A percentile compares a stretch with the other conserved stretches of the same genome.
Evolutionary conservation across 64 coral and sea anemone genomes (phyloP).

Genomic region (Stylophora pistillata): DNA sequence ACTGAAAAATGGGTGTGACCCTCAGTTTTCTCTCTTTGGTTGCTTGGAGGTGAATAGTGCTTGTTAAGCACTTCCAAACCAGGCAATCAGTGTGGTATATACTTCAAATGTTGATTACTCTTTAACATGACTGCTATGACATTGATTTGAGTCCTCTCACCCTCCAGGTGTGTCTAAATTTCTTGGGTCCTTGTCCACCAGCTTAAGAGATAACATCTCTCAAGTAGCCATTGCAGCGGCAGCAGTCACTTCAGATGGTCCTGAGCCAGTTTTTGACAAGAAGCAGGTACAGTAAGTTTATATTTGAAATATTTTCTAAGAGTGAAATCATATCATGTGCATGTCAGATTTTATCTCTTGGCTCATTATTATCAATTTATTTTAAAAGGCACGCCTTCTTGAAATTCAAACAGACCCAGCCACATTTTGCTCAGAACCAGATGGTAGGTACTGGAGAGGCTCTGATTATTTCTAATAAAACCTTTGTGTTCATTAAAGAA

Average conservation of each 20-base stretch:
- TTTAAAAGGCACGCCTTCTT: slow-evolving; percentile 77
- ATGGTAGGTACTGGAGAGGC: slow-evolving; percentile 45
- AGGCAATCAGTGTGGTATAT: no score
- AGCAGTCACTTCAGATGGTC: slow-evolving; percentile 29
- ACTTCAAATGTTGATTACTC: not conserved
- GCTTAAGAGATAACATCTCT: slow-evolving; percentile 77
- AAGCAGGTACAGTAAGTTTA: slow-evolving; percentile 50
- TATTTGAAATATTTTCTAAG: not conserved
- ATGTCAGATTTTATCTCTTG: not conserved
- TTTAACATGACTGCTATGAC: not conserved
- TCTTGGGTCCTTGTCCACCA: slow-evolving; percentile 75
- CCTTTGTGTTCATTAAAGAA: no score
- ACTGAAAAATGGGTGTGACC: no score
- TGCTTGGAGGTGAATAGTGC: not conserved
- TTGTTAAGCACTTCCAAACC: no score
- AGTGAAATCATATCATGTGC: not conserved
- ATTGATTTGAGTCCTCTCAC: not conserved
- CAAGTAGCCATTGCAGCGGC: slow-evolving; percentile 60
- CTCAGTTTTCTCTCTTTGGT: no score
- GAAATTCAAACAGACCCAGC: slow-evolving; percentile 96
- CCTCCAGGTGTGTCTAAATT: slow-evolving; percentile 73
- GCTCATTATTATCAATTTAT: not conserved
- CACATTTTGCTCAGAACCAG: slow-evolving; percentile 92
- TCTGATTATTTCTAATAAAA: no score
- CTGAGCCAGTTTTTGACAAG: slow-evolving; percentile 89